Evolutionary conservation across 2,113 vertebrate genomes (phyloP).

Genomic region (human (Homo sapiens)): GRCh38 chr2:20392001-20392500

Average conservation of each 20-base stretch:
- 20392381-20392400: slow-evolving; percentile 88
- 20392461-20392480: not conserved
- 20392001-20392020: no score
- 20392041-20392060: not conserved
- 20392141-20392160: not conserved
- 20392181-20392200: not conserved
- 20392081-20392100: no score
- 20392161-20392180: no score
- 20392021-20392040: not conserved
- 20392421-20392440: rapidly evolving
- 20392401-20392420: slow-evolving; percentile 92
- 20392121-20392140: not conserved
- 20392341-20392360: slow-evolving; percentile 93
- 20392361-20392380: slow-evolving; percentile 90
- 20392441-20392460: rapidly evolving
- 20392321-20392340: slow-evolving; percentile 90
- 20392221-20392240: not conserved
- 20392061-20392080: not conserved
- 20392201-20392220: not conserved
- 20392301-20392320: slow-evolving; percentile 93
- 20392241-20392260: rapidly evolving
- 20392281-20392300: slow-evolving; percentile 89
- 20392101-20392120: no score
- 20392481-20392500: not conserved
- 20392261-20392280: slow-evolving; percentile 80